Evolutionary conservation across 2,113 vertebrate genomes (phyloP).

Genomic region (Pelmatolapia mariae): DNA sequence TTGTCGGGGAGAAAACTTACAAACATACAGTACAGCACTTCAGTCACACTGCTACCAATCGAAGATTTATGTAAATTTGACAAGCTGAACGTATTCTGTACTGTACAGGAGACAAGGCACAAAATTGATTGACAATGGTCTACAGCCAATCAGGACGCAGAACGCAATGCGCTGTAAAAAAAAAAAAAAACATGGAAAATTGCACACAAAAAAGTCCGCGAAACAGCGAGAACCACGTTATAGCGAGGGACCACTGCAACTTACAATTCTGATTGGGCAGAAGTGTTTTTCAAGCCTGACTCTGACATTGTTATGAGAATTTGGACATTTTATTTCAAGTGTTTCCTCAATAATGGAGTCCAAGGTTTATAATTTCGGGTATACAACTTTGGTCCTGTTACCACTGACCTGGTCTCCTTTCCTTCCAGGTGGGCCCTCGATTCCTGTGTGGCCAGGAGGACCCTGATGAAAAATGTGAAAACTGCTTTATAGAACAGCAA

Average conservation of each 20-base stretch:
- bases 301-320: not conserved
- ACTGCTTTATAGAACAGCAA: not conserved
- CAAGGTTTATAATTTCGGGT: not conserved
- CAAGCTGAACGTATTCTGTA: not conserved
- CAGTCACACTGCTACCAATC: not conserved
- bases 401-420: slow-evolving; percentile 81
- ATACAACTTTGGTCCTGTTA: not conserved
- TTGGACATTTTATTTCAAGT: not conserved
- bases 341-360: not conserved
- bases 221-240: not conserved
- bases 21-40: not conserved
- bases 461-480: slow-evolving; percentile 63
- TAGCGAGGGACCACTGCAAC: not conserved
- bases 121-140: not conserved
- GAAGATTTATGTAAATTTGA: not conserved
- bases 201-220: not conserved
- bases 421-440: slow-evolving; percentile 67
- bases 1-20: not conserved
- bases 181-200: not conserved
- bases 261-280: not conserved
- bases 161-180: not conserved
- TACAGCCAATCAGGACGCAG: not conserved
- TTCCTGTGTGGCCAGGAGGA: slow-evolving; percentile 59
- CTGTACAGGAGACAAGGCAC: not conserved
- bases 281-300: not conserved